Base-by-base conservation (phyloP, 2,888 invertebrate species). In the Lithodes maja region DNA sequence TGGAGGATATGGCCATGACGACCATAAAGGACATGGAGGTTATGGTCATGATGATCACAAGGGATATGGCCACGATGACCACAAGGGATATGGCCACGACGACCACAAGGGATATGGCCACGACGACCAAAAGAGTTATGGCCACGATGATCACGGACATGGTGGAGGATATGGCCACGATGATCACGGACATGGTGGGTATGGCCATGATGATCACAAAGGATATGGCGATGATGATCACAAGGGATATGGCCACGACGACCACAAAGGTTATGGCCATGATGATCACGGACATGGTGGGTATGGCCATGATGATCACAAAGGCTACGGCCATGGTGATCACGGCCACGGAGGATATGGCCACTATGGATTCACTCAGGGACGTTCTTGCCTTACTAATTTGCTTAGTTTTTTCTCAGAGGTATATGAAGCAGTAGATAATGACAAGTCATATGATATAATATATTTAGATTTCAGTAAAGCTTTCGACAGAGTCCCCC, bases 11-110 rank as follows among this genome's bases (percentile, higher is more conserved):
- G 61, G 82, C 50, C 61, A 61, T 61, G 61, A 61, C 12, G 7
- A 61, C 61, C 33, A 33, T 33, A 33, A 33, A 33, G 61, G 61
- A 61, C 54, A 61, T 54, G 80, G 85, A 1, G 74, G 83, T 7
- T 84, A 85, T 33, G 91, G 90, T 54, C 83, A 90, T 9, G 77
- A 84, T 9, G 83, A 83, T 7, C 89, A 89, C 5, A 69, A 85
- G 54, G 86, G 89, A 53, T 61, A 61, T 61, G 77, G 71, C 82
- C 75, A 89, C 78, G 87, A 54, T n/a, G 71, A 78, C 2, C 74
- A 88, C 54, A 85, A 82, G 12, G 82, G 82, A 52, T 75, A 86
- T 68, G 78, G 77, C 61, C 61, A 61, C 12, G 61, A 61, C 12
- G 7, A 33, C 33, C 33, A 33, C 33, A 33, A 33, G 33, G 33